Base-by-base conservation (phyloP, 2,888 invertebrate genomes). In the Odontomyia ornata region DNA sequence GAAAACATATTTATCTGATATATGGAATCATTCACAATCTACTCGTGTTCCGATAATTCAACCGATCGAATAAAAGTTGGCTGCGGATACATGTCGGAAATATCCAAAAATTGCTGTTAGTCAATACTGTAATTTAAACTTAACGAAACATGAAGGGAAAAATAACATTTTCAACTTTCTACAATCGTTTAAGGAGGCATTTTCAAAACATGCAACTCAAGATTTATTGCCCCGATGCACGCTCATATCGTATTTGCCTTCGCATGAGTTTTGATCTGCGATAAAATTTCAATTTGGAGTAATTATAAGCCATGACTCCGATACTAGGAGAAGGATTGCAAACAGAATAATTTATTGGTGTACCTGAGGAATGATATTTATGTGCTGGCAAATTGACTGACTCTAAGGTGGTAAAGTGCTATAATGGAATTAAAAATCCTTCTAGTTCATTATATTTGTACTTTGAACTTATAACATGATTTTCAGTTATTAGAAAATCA, bases 251-350 rank as follows among this genome's bases (percentile, higher is more conserved):
- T 47, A 69, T 56, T 72, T 28, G 57, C 28, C 30, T 72, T 56
- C 72, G 27, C 47, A n/a, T 56, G 56, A 72, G 27, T 21, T 28
- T 27, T 15, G 72, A 72, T 72, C 56, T 18, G 46, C 23, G 72
- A 72, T 72, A 72, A 72, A 72, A 72, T 72, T 72, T 72, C 72
- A 72, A 72, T 72, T 72, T 72, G 30, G 72, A 18, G 56, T 72
- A 72, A 56, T 72, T 72, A 72, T 72, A 56, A 72, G 52, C 30
- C 57, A 9, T 56, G 23, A 15, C 28, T 64, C 28, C 9, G 30
- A 67, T 1, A 1, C 3, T 21, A 46, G 7, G 30, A 11, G 46
- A 67, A 46, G 25, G 21, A 21, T 46, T 25, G 46, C 46, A 23
- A 67, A 67, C 46, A 23, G 21, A n/a, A 46, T 46, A 43, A 46